Conservation (phyloP, 2,113 vertebrate species). For the Morone chrysops region DNA sequence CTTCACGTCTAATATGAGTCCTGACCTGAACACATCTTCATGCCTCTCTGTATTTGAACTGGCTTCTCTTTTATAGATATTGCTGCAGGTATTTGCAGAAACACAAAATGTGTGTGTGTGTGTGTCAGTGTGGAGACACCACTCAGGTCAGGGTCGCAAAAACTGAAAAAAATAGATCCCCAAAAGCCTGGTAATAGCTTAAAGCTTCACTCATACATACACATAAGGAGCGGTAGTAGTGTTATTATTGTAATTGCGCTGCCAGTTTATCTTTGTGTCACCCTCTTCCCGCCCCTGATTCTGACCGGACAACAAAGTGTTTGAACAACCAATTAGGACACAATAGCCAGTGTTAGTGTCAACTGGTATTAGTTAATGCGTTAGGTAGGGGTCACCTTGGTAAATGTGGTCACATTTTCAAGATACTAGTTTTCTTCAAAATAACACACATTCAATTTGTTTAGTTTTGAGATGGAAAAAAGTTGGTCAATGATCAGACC, state of each 20-base stretch:
- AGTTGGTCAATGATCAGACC: not conserved
- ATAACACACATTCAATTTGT: not conserved
- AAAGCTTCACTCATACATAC: slow-evolving; percentile 74
- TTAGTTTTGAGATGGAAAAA: not conserved
- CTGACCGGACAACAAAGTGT: slow-evolving; percentile 80
- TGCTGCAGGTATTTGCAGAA: slow-evolving; percentile 28
- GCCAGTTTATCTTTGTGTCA: slow-evolving; percentile 82
- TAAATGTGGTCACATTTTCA: slow-evolving; percentile 15
- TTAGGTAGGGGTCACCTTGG: slow-evolving; percentile 37
- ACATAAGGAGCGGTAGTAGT: slow-evolving; percentile 38
- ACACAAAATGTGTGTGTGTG: slow-evolving; percentile 27
- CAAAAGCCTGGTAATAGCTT: slow-evolving; percentile 80
- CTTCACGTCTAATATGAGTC: no score
- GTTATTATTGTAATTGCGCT: slow-evolving; percentile 81
- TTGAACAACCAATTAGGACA: slow-evolving; percentile 72
- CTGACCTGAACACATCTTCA: no score
- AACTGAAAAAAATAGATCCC: slow-evolving; percentile 57
- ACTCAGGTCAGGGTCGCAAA: slow-evolving; percentile 73
- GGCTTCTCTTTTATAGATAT: not conserved
- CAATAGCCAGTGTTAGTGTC: slow-evolving; percentile 56
- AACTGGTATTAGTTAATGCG: slow-evolving; percentile 55
- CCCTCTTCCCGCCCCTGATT: slow-evolving; percentile 66
- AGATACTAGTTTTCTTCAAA: not conserved
- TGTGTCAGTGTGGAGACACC: slow-evolving; percentile 21
- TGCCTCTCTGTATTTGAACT: not conserved